Conservation (phyloP, 2,113 vertebrate genomes). For the Dolichallabes microphthalmus region DNA sequence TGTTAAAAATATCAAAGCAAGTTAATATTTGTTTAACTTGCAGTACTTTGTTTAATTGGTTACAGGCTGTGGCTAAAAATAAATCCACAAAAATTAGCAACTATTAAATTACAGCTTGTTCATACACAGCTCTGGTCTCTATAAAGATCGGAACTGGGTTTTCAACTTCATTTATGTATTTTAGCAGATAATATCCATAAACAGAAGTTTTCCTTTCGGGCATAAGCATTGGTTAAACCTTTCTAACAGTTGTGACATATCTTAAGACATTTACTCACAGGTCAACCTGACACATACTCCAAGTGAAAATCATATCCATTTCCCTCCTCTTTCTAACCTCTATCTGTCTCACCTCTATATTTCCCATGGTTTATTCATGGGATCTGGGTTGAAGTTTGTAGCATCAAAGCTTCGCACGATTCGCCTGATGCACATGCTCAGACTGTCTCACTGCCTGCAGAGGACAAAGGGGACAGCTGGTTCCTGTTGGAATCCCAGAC, state of each 20-base stretch:
- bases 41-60: background rate
- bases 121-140: background rate
- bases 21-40: background rate
- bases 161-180: background rate
- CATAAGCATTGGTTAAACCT: background rate
- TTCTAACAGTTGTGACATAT: background rate
- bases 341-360: conserved; percentile 24
- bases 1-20: background rate
- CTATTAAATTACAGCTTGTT: background rate
- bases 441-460: conserved; percentile 46
- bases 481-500: conserved; percentile 47
- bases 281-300: background rate
- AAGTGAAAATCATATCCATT: conserved; percentile 22
- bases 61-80: background rate
- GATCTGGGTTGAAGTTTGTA: conserved; percentile 51
- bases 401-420: conserved; percentile 54
- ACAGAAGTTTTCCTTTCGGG: background rate
- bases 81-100: background rate
- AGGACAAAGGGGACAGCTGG: conserved; percentile 54
- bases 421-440: conserved; percentile 45
- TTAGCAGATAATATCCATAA: background rate
- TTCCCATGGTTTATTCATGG: conserved; percentile 55
- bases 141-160: background rate
- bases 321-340: conserved; percentile 21
- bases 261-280: background rate